A percentile compares a stretch with the other conserved stretches of the same genome.
phyloP scores from a whole-genome alignment of 2,797 vertebrate genomes.

The Pteropus rufus region DNA sequence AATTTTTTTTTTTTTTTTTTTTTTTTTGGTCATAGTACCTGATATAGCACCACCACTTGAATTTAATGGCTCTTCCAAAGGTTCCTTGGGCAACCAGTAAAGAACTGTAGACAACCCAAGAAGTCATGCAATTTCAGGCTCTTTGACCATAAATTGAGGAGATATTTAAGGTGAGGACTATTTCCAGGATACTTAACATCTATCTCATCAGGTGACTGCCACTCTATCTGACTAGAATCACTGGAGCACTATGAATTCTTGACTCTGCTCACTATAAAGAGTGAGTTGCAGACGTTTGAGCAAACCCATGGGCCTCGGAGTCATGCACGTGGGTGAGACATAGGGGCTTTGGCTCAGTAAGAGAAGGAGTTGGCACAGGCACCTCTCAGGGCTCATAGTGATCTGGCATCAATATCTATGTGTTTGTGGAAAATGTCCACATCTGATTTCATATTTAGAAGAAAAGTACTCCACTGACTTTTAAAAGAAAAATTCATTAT shows the following conservation, averaged over 20 bases:
- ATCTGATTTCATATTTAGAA: background rate
- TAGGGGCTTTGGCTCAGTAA: background rate
- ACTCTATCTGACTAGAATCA: background rate
- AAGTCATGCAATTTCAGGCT: background rate
- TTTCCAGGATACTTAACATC: background rate
- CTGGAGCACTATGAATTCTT: background rate
- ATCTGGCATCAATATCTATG: background rate
- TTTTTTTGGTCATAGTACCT: background rate
- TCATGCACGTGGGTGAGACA: fast-evolving
- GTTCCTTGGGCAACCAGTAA: background rate
- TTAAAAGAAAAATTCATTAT: background rate
- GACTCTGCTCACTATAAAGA: background rate
- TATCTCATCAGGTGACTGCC: background rate
- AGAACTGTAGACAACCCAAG: background rate
- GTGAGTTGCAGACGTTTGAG: background rate
- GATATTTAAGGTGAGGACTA: background rate
- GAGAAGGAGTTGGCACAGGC: background rate
- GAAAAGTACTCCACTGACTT: background rate
- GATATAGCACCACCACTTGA: background rate
- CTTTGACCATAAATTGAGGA: background rate
- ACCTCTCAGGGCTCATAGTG: background rate
- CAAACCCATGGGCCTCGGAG: background rate
- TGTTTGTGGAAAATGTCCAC: background rate
- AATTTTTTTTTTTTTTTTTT: too few species aligned
- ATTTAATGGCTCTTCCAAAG: background rate